These are phyloP conservation scores for Acronicta aceris DNA, from an alignment of 2,888 invertebrate species.

Conservation along the genomic window DNA sequence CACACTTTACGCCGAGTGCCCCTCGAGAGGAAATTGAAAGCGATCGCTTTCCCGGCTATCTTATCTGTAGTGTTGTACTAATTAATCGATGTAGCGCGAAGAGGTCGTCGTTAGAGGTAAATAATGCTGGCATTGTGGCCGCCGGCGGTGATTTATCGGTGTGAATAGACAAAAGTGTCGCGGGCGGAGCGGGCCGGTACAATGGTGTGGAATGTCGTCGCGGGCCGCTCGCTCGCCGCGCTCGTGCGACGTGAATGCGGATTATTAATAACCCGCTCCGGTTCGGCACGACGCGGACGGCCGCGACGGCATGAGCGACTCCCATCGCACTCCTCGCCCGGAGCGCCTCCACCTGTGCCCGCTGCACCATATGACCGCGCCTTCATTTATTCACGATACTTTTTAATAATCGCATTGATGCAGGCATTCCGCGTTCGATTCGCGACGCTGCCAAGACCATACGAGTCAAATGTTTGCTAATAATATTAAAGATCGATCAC, in stretches of 20 bases:
- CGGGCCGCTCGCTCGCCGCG: slow-evolving; percentile 77
- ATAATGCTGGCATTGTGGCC: slow-evolving; percentile 83
- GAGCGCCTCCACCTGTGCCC: slow-evolving; percentile 81
- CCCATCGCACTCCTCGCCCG: slow-evolving; percentile 77
- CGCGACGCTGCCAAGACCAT: slow-evolving; percentile 27
- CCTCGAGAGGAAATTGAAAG: slow-evolving; percentile 89
- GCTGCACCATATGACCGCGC: slow-evolving; percentile 67
- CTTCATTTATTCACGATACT: slow-evolving; percentile 75
- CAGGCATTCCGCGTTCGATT: slow-evolving; percentile 55
- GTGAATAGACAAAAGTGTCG: slow-evolving; percentile 88
- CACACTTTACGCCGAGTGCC: slow-evolving; percentile 88
- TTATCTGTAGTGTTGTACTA: slow-evolving; percentile 88
- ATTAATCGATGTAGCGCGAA: slow-evolving; percentile 87
- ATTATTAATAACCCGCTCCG: slow-evolving; percentile 87
- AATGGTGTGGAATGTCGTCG: slow-evolving; percentile 87
- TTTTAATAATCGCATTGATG: slow-evolving; percentile 75
- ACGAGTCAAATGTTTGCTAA: slow-evolving; percentile 58
- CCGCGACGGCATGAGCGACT: slow-evolving; percentile 66
- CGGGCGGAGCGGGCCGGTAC: slow-evolving; percentile 84
- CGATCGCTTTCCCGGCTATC: slow-evolving; percentile 88
- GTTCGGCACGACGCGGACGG: slow-evolving; percentile 68
- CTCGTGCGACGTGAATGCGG: slow-evolving; percentile 87
- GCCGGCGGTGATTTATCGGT: slow-evolving; percentile 85
- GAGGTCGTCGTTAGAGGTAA: slow-evolving; percentile 84
- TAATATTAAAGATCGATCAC: slow-evolving; percentile 70